phyloP scores from a whole-genome alignment of 2,797 vertebrate species.

The Sphenodon punctatus region DNA sequence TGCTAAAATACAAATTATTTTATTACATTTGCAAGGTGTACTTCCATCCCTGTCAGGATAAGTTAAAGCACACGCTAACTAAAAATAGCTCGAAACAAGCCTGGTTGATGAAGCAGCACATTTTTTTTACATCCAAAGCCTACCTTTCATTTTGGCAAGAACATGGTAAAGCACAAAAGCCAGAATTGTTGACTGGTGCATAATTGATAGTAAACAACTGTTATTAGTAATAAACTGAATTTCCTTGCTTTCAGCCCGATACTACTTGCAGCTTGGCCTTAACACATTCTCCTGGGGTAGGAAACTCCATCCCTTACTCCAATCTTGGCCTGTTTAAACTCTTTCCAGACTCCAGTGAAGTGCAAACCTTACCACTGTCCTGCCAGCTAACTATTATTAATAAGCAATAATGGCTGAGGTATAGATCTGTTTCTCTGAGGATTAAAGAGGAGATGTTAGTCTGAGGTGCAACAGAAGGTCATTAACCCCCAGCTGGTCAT shows the following conservation, averaged over 20 bases:
- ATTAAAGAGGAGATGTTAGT: constrained; percentile 2
- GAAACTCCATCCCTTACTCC: background rate
- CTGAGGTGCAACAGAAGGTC: constrained; percentile 34
- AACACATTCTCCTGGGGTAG: constrained; percentile 4
- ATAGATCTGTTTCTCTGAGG: constrained; percentile 1
- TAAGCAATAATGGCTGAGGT: background rate
- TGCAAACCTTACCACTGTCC: background rate
- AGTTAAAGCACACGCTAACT: background rate
- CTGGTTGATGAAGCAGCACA: background rate
- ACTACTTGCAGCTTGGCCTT: no score
- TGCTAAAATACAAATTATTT: no score
- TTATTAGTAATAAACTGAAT: no score
- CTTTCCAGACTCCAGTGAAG: background rate
- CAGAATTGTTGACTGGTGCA: background rate
- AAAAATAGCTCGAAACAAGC: background rate
- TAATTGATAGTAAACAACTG: background rate
- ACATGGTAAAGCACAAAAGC: background rate
- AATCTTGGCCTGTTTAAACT: background rate
- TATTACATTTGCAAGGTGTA: no score
- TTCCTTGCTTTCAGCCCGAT: no score
- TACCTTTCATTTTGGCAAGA: background rate
- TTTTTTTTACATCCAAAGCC: no score
- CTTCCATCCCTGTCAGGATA: no score
- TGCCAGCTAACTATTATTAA: background rate
- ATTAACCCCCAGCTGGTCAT: constrained; percentile 26